Evolutionary conservation across 2,888 invertebrate genomes (phyloP), one percentile per base, ranked within the genome.

Genomic region (Theretra japonica): DNA sequence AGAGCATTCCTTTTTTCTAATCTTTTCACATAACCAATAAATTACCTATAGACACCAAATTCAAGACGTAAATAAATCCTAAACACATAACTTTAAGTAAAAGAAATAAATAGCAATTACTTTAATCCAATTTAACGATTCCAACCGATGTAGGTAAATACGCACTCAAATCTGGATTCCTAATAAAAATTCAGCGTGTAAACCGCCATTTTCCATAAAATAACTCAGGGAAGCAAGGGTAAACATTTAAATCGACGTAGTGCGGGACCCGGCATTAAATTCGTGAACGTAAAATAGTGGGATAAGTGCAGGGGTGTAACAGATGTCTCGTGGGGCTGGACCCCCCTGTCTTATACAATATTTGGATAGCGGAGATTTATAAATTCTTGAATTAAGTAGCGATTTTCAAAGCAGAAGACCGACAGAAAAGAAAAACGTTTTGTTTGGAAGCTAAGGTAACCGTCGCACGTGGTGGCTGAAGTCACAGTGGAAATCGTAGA

Each of bases 131-230:
- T 65, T 65, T 5, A 62, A 62, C 33, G 21, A 62, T 41, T 62
- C 11, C 21, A 4, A 41, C 41, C 7, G 23, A 65, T 65, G 65
- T 65, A n/a, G n/a, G n/a, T n/a, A 48, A 65, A 65, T 65, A 15
- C 65, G 23, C 65, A 23, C 65, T 48, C 65, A 65, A 48, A 65
- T 48, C 65, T 48, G 65, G 41, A 65, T 41, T 65, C 70, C 23
- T 72, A 72, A 74, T 74, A 74, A 74, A 74, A 74, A 74, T 72
- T 74, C 74, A 74, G 69, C 53, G 60, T 72, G 72, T 69, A 69
- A 73, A 59, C 69, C 74, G 58, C 74, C 65, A 57, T 68, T 72
- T 71, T 70, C 72, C 71, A 71, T 73, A 72, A 72, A 72, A 65
- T 74, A 71, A 70, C 62, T 70, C 62, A 33, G 17, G 70, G 56